Conservation (phyloP, 1,140 invertebrate genomes). For the Hylyphantes graminicola region DNA sequence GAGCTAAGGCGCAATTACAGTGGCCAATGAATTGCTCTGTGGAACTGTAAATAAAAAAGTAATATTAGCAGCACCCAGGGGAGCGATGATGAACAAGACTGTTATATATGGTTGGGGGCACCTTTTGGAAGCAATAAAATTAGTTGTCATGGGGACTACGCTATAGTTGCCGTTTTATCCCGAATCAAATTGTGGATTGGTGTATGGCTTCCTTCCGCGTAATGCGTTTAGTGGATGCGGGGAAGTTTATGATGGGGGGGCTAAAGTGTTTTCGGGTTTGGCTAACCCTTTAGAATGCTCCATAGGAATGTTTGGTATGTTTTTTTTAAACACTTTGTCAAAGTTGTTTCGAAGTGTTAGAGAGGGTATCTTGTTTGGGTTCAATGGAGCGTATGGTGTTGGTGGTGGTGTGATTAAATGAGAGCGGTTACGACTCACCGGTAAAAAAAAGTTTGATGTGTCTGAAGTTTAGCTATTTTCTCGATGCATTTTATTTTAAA, state of each 20-base stretch:
- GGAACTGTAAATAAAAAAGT: not conserved
- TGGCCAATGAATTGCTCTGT: constrained; percentile 25
- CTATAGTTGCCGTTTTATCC: constrained; percentile 32
- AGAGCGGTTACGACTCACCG: too few species aligned
- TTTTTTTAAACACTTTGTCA: too few species aligned
- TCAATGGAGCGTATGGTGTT: too few species aligned
- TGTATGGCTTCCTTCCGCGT: not conserved
- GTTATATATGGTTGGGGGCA: constrained; percentile 21
- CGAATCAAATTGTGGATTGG: constrained; percentile 25
- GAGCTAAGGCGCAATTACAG: not conserved
- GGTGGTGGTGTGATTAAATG: too few species aligned
- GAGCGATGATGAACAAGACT: constrained; percentile 40
- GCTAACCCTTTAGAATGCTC: too few species aligned
- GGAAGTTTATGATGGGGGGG: not conserved
- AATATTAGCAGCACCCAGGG: constrained; percentile 24
- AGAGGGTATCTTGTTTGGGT: too few species aligned
- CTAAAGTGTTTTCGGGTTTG: too few species aligned
- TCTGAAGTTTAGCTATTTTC: too few species aligned
- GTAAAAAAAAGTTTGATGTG: too few species aligned
- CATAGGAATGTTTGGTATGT: too few species aligned
- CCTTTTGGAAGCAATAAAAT: constrained; percentile 28
- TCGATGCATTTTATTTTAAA: too few species aligned
- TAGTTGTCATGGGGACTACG: constrained; percentile 29
- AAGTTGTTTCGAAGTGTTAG: too few species aligned
- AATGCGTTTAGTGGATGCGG: constrained; percentile 9